Percentiles rank a stretch among this genome's conserved stretches.
Conservation (phyloP, 2,888 invertebrate species). For the Diarsia mendica region DNA sequence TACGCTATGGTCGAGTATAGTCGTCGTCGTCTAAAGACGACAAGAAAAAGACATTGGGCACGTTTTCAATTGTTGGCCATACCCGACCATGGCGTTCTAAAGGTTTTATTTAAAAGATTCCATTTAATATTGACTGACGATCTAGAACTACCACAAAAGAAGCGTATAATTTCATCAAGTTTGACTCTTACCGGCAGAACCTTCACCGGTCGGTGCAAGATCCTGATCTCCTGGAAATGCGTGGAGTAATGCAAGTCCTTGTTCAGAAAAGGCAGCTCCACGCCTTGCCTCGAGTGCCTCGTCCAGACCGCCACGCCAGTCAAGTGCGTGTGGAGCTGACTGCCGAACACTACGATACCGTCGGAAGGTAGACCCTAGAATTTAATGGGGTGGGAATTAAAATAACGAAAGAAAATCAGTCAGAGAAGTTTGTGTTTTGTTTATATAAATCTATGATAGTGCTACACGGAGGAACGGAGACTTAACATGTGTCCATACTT, state of each 20-base stretch:
- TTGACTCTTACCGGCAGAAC: conserved; percentile 94
- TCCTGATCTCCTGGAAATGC: conserved; percentile 99
- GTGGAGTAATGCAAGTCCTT: conserved; percentile 98
- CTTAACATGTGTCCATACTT: too few species aligned
- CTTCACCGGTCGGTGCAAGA: conserved; percentile 94
- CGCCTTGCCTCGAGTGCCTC: conserved; percentile 95
- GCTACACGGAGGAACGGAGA: too few species aligned
- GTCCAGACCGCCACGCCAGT: conserved; percentile 96
- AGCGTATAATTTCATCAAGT: background rate
- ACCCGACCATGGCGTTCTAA: too few species aligned
- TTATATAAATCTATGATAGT: background rate
- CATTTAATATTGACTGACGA: too few species aligned
- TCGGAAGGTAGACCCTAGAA: conserved; percentile 93
- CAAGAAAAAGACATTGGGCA: too few species aligned
- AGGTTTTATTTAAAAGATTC: too few species aligned
- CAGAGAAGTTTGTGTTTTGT: background rate
- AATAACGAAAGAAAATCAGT: background rate
- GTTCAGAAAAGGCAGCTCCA: conserved; percentile 96
- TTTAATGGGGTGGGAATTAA: background rate
- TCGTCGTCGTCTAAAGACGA: too few species aligned
- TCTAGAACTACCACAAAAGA: background rate
- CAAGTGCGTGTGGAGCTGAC: conserved; percentile 99
- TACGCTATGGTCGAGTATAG: too few species aligned
- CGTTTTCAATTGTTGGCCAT: too few species aligned
- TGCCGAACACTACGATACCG: conserved; percentile 98